Evolutionary conservation across 2,113 vertebrate genomes (phyloP).

Genomic region (Zosterops hypoxanthus): DNA sequence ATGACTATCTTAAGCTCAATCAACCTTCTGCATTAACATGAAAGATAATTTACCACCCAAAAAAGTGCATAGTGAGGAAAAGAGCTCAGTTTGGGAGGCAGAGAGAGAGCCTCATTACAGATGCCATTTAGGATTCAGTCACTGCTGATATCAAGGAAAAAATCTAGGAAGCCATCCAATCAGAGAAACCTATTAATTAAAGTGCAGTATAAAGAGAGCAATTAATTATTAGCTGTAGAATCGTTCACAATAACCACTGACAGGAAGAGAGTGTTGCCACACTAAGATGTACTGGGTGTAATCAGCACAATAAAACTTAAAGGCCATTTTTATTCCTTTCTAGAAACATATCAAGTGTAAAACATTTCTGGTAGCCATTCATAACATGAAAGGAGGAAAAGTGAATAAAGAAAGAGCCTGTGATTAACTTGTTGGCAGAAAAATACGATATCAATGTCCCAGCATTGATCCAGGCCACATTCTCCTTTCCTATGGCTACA

Average conservation of each 20-base stretch:
- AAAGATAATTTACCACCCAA: neutral
- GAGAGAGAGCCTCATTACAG: neutral
- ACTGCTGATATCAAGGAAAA: neutral
- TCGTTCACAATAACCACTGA: neutral
- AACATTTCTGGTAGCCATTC: neutral
- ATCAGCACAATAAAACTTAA: neutral
- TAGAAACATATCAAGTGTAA: neutral
- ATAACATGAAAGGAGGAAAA: neutral
- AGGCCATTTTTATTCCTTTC: neutral
- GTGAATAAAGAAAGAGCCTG: neutral
- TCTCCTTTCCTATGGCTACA: rapidly evolving
- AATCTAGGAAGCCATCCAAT: neutral
- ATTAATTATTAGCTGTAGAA: neutral
- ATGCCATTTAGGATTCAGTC: neutral
- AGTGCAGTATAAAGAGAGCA: neutral
- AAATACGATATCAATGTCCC: neutral
- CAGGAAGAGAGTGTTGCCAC: neutral
- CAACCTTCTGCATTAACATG: neutral
- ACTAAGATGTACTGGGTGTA: neutral
- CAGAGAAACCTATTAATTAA: conserved; percentile 3
- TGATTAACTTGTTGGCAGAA: neutral
- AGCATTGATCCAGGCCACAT: neutral
- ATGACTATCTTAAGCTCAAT: neutral
- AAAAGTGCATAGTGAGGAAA: neutral
- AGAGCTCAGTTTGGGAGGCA: neutral